Evolutionary conservation across 2,888 invertebrate species (phyloP).

Genomic region (Chymomyza procnemis): DNA sequence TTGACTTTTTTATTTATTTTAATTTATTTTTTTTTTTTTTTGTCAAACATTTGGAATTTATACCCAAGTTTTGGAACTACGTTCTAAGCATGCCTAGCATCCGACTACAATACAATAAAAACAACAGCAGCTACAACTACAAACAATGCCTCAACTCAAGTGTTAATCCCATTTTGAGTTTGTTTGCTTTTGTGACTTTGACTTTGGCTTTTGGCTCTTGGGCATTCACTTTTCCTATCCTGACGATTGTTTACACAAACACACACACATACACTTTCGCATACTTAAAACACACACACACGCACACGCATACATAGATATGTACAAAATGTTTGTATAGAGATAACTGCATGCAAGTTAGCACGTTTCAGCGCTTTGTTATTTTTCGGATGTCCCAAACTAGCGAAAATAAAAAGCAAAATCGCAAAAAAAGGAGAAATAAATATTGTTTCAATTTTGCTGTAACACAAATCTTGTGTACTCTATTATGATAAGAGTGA

Average conservation of each 20-base stretch:
- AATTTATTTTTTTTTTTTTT: background rate
- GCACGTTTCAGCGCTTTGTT: constrained; percentile 40
- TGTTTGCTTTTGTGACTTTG: constrained; percentile 2
- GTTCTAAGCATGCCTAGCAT: background rate
- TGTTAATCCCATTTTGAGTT: constrained; percentile 56
- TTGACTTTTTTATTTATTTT: too few species aligned
- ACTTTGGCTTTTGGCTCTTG: constrained; percentile 32
- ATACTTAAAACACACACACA: background rate
- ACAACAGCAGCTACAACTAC: constrained; percentile 1
- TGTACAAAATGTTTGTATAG: background rate
- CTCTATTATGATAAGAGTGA: too few species aligned
- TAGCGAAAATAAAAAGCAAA: background rate
- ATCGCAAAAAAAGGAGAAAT: background rate
- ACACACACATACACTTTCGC: background rate
- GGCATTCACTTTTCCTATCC: constrained; percentile 3
- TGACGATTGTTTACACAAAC: background rate
- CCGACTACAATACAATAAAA: background rate
- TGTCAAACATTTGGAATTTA: background rate
- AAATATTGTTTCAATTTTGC: background rate
- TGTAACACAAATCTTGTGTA: background rate
- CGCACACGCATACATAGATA: background rate
- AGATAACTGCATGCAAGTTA: background rate
- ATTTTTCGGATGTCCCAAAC: background rate
- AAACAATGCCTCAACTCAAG: constrained; percentile 1
- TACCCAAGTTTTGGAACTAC: background rate